phyloP scores from a whole-genome alignment of 1,140 invertebrate species.

The Matsumurasca onukii region DNA sequence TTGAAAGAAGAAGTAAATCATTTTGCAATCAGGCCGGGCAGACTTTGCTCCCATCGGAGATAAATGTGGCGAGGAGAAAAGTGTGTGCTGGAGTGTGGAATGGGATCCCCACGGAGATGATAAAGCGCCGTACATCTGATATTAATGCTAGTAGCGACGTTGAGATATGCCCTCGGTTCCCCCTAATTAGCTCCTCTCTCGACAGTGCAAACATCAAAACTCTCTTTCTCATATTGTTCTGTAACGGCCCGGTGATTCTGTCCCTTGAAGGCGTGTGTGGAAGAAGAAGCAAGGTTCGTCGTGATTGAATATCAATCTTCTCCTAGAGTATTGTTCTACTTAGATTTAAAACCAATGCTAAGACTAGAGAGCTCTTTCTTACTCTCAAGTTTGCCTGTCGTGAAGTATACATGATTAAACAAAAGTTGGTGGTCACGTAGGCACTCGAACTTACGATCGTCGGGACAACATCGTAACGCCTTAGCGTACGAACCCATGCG shows the following conservation, averaged over 20 bases:
- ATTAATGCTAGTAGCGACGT: conserved; percentile 27
- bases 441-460: too few relatives aligned
- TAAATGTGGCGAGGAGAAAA: conserved; percentile 25
- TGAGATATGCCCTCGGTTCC: conserved; percentile 21
- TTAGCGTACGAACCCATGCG: too few relatives aligned
- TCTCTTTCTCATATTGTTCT: conserved; percentile 18
- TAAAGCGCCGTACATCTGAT: conserved; percentile 25
- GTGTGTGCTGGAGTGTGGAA: conserved; percentile 19
- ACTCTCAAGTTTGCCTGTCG: too few relatives aligned
- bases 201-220: conserved; percentile 27
- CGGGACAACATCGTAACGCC: too few relatives aligned
- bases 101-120: conserved; percentile 24
- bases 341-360: too few relatives aligned
- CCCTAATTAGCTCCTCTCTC: conserved; percentile 3
- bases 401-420: too few relatives aligned
- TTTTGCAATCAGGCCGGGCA: conserved; percentile 21
- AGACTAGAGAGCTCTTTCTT: too few relatives aligned
- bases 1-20: conserved; percentile 22
- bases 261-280: too few relatives aligned
- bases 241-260: conserved; percentile 5
- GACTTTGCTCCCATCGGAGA: conserved; percentile 21
- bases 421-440: too few relatives aligned
- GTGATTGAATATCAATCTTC: too few relatives aligned
- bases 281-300: too few relatives aligned
- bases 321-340: too few relatives aligned